Base-by-base conservation (phyloP, 1,140 invertebrate genomes). In the Nautilus pompilius region DNA sequence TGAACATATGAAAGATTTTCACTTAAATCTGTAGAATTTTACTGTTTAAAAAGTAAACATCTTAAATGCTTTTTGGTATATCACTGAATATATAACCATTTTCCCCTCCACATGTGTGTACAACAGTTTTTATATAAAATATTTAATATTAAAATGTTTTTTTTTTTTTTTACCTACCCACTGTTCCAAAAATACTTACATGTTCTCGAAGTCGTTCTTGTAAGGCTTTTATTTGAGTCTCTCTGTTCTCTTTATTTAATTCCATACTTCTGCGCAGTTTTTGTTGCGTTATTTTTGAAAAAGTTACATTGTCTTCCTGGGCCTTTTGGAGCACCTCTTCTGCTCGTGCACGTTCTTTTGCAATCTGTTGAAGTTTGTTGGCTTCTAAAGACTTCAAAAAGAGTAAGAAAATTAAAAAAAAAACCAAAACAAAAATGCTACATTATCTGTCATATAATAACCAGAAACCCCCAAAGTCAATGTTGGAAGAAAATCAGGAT, bases 201-300 rank as follows among this genome's bases (percentile, higher is more conserved):
- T 88, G 87, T 65, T 91, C 93, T 86, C 93, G 93, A 63, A 95
- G 87, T 77, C 93, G 91, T 58, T 89, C 89, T 77, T 91, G 92
- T 74, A 95, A 82, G 74, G 93, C 92, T 67, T 88, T 90, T 73
- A 96, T 92, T 77, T 92, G 91, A 3, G 90, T 90, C 79, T 95
- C 92, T 68, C 93, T 86, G 73, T 96, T 96, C 76, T 91, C 92
- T 73, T 88, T 89, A 63, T 90, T 89, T 62, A 86, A 87, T 78
- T 93, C 93, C 90, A 96, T 93, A 83, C 95, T 95, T 53, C 90
- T 87, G 75, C 94, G 91, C 48, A 95, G 84, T 56, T 91, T 90
- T 79, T 93, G 91, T 79, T 92, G 89, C 26, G 93, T 93, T 67
- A 88, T 86, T 63, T 87, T 86, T 57, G 93, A 93, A 80, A 95